These are phyloP conservation scores for Phalacrocorax brasilianus DNA, from an alignment of 2,113 vertebrate genomes.

Conservation along the genomic window DNA sequence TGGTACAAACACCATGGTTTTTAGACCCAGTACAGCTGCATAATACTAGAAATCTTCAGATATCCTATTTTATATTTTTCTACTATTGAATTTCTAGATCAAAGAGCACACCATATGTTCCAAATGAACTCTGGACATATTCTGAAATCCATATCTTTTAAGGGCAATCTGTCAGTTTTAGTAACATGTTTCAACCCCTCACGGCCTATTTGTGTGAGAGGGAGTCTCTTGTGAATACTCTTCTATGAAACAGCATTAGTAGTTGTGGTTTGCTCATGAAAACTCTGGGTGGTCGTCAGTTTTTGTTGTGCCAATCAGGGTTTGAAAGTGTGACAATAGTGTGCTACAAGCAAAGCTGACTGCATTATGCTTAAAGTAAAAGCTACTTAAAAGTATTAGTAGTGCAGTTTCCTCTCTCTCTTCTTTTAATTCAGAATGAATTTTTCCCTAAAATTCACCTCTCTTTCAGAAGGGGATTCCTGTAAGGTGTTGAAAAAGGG, in stretches of 20 bases:
- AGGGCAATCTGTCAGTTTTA: neutral
- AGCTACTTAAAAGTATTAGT: neutral
- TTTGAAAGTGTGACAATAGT: neutral
- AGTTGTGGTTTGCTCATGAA: neutral
- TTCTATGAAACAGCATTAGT: neutral
- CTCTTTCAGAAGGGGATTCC: neutral
- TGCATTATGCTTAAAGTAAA: neutral
- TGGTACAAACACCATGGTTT: accelerated
- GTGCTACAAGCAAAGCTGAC: accelerated
- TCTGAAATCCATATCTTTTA: neutral
- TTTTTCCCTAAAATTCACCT: neutral
- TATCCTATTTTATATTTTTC: neutral
- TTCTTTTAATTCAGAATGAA: neutral
- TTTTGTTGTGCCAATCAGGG: neutral
- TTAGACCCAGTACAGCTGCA: neutral
- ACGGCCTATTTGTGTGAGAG: neutral
- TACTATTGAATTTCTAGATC: neutral
- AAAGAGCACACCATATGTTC: neutral
- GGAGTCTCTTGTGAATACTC: neutral
- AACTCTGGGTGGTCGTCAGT: conserved; percentile 9
- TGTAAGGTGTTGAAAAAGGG: neutral
- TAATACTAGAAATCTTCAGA: neutral
- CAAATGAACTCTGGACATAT: neutral
- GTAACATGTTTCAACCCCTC: neutral
- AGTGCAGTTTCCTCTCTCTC: neutral